phyloP scores from a whole-genome alignment of 2,113 vertebrate species.

The Peromyscus californicus region DNA sequence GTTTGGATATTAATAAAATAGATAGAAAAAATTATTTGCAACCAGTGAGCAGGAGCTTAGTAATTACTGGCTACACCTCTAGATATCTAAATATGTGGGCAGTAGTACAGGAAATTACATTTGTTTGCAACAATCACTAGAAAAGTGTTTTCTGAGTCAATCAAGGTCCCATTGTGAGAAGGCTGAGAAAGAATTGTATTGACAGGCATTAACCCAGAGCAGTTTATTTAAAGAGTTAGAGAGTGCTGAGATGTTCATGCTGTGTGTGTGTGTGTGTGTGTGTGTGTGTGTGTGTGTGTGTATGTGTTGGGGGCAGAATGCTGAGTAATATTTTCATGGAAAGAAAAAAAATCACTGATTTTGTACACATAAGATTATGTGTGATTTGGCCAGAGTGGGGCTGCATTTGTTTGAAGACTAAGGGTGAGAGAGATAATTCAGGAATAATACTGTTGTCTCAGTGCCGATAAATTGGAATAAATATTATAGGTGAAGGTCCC shows the following conservation, averaged over 20 bases:
- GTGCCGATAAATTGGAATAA: neutral
- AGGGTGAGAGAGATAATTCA: neutral
- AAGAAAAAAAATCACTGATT: neutral
- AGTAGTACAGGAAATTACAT: neutral
- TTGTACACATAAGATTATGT: neutral
- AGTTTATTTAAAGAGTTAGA: neutral
- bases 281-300: neutral
- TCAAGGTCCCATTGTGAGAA: neutral
- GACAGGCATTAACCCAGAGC: neutral
- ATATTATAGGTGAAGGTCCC: neutral
- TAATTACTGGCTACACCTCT: rapidly evolving
- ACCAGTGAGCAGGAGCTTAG: neutral
- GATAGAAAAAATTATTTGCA: neutral
- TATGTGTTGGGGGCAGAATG: neutral
- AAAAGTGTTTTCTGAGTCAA: neutral
- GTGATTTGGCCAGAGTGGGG: neutral
- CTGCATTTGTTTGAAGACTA: neutral
- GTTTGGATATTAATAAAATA: neutral
- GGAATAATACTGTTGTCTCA: neutral
- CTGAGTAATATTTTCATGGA: neutral
- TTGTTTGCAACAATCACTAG: neutral
- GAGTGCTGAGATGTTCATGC: too few relatives aligned
- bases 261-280: too few relatives aligned
- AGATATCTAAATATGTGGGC: neutral
- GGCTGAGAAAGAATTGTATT: neutral